Percentiles rank a stretch among this genome's conserved stretches.
These are phyloP conservation scores for Scolopax rusticola DNA, from an alignment of 2,797 vertebrate species.

Conservation along the genomic window DNA sequence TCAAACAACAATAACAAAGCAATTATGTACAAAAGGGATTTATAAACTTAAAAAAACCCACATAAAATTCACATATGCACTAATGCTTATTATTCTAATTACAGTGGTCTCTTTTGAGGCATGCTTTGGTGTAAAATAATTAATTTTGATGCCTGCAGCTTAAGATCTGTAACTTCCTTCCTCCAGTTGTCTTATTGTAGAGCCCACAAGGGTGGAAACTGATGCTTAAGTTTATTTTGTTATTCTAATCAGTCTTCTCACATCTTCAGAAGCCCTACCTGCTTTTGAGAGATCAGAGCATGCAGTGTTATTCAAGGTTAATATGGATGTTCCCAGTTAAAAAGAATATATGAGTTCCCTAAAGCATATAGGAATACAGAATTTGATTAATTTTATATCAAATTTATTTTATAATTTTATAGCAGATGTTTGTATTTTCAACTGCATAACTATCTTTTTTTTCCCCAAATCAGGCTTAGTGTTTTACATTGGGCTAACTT, in stretches of 20 bases:
- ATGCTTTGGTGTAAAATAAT: constrained; percentile 62
- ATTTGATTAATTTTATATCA: not conserved
- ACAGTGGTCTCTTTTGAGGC: constrained; percentile 63
- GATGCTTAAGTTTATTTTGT: constrained; percentile 34
- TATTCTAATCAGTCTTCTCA: constrained; percentile 49
- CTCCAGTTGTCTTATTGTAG: constrained; percentile 30
- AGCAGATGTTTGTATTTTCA: not conserved
- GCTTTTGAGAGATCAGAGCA: not conserved
- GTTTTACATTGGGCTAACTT: not conserved
- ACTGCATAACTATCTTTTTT: not conserved
- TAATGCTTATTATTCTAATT: constrained; percentile 70
- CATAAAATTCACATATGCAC: constrained; percentile 40
- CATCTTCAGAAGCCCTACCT: not conserved
- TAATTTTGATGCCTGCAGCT: constrained; percentile 70
- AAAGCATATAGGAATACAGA: not conserved
- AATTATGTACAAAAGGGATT: constrained; percentile 54
- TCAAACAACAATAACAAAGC: constrained; percentile 35
- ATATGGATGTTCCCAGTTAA: not conserved
- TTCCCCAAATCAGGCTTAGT: not conserved
- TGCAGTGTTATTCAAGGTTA: constrained; percentile 14
- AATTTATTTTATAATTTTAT: no score
- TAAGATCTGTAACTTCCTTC: constrained; percentile 53
- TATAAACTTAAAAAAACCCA: constrained; percentile 29
- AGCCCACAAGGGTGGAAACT: constrained; percentile 42
- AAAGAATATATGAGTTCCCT: not conserved